These are phyloP conservation scores for Neoarius graeffei DNA, from an alignment of 2,113 vertebrate species.

Conservation along the genomic window DNA sequence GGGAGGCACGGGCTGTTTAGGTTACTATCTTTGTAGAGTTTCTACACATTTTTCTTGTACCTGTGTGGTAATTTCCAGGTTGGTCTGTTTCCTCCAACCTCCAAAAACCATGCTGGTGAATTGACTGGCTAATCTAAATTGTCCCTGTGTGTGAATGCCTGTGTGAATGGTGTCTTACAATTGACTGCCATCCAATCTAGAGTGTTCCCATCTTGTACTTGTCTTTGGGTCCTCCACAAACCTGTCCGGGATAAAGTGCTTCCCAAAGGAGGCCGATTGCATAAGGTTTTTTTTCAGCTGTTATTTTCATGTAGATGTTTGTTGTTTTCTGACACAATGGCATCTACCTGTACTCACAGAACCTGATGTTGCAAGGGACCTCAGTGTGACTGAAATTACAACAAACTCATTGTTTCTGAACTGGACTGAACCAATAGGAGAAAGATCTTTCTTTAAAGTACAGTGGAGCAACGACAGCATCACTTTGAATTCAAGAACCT, in stretches of 20 bases:
- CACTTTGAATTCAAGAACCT: too few relatives aligned
- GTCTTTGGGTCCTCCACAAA: rapidly evolving
- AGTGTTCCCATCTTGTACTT: not conserved
- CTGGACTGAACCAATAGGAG: too few relatives aligned
- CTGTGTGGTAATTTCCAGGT: not conserved
- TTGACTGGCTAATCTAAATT: not conserved
- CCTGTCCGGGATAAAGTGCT: not conserved
- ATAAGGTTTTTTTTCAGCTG: not conserved
- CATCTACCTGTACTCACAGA: too few relatives aligned
- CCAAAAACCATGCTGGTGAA: not conserved
- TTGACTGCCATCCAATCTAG: not conserved
- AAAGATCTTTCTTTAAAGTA: too few relatives aligned
- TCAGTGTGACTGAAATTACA: too few relatives aligned
- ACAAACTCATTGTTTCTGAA: too few relatives aligned
- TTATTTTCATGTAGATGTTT: not conserved
- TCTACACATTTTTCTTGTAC: not conserved
- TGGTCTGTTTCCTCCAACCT: not conserved
- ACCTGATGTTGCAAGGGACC: too few relatives aligned
- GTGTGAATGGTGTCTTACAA: not conserved
- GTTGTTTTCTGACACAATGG: too few relatives aligned
- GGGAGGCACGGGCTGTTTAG: not conserved
- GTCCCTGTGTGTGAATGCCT: not conserved
- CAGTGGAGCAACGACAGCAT: too few relatives aligned
- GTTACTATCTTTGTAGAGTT: not conserved
- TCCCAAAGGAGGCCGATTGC: rapidly evolving